Evolutionary conservation across 2,888 invertebrate species (phyloP).

Genomic region (Mythimna impura): DNA sequence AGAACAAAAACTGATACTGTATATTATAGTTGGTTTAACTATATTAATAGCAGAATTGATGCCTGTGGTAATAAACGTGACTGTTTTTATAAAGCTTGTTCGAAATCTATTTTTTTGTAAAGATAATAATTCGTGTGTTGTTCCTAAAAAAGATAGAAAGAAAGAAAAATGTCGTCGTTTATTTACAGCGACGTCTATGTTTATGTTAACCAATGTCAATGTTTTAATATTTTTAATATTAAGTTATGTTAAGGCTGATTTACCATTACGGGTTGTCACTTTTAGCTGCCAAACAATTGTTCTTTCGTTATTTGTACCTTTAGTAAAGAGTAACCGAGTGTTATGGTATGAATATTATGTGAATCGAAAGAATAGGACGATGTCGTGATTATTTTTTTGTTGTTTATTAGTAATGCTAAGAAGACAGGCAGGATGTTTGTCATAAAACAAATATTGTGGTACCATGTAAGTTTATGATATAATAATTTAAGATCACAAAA

Average conservation of each 20-base stretch:
- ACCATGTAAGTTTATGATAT: too few relatives aligned
- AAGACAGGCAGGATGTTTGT: too few relatives aligned
- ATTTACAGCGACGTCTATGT: slow-evolving; percentile 12
- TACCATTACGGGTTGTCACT: neutral
- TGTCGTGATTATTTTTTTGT: neutral
- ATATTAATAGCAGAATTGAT: neutral
- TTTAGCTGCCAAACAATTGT: slow-evolving; percentile 5
- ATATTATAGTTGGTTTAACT: too few relatives aligned
- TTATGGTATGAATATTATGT: slow-evolving; percentile 26
- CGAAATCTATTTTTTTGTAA: slow-evolving; percentile 15
- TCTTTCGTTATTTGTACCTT: slow-evolving; percentile 23
- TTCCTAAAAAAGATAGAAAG: neutral
- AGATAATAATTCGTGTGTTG: neutral
- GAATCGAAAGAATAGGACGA: neutral
- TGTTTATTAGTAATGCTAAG: too few relatives aligned
- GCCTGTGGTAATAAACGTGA: slow-evolving; percentile 23
- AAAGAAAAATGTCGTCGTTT: slow-evolving; percentile 29
- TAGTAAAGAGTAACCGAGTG: slow-evolving; percentile 38
- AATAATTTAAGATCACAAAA: too few relatives aligned
- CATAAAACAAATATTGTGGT: too few relatives aligned
- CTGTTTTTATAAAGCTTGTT: slow-evolving; percentile 15
- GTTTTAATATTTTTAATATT: slow-evolving; percentile 5
- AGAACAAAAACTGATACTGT: too few relatives aligned
- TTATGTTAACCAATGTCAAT: slow-evolving; percentile 31
- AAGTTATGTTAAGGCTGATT: neutral